Base-by-base conservation (phyloP, 2,797 vertebrate genomes). In the Melanotaenia pygmaea region DNA sequence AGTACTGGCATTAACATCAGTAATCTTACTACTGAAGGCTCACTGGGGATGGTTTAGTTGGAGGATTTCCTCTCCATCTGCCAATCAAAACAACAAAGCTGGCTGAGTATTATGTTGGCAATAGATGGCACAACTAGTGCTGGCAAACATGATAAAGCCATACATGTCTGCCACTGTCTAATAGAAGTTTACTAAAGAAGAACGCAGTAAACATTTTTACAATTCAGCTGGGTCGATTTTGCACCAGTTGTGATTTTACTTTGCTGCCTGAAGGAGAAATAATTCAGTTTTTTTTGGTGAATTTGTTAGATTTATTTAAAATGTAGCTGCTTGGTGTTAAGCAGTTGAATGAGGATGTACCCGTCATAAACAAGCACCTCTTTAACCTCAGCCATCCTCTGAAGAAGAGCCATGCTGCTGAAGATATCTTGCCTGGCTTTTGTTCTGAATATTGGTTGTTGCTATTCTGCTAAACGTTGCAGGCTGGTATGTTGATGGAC, bases 11-110 rank as follows among this genome's bases (percentile, higher is more conserved):
- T 18, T 45, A 70, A 51, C 18, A 35, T 32, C 22, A 51, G 40
- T 35, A 22, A n/a, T 32, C 67, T 61, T 43, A 34, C 47, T 7
- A 32, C 64, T 5, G 22, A 68, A 13, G 13, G 0, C 37, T 59
- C 30, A 18, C 40, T 70, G 40, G 13, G 57, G 43, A 50, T 53
- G 30, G 22, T 22, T 35, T 28, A 40, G 47, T n/a, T 47, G 45
- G 5, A 57, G 34, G 64, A 59, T 68, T 53, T 70, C 54, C 59
- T 72, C 59, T 18, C 11, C 35, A 70, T 72, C 64, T 60, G 62
- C 24, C 18, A 65, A 62, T 56, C 35, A 59, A 63, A 69, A 51
- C 47, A 60, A 45, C 64, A 38, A 53, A 40, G 16, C 34, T 59
- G 45, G 62, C 56, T 18, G 35, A 32, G 63, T 13, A 28, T 51